Conservation (phyloP, 1,140 invertebrate genomes). For the Drosophila varians region DNA sequence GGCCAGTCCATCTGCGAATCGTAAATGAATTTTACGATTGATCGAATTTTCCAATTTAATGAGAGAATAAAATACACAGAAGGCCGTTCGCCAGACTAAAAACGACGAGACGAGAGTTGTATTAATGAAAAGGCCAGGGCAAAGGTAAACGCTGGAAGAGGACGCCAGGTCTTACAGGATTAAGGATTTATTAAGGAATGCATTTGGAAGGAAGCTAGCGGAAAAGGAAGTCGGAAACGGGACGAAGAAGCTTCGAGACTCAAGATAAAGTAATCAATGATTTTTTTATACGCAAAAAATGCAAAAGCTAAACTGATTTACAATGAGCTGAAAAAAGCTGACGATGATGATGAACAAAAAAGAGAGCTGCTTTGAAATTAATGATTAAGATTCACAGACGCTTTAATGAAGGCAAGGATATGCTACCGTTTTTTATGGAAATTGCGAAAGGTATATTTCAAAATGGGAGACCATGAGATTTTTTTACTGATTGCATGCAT, state of each 20-base stretch:
- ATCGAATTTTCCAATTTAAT: slow-evolving; percentile 62
- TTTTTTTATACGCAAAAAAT: slow-evolving; percentile 18
- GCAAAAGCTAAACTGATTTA: slow-evolving; percentile 36
- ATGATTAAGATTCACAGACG: slow-evolving; percentile 27
- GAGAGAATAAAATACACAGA: slow-evolving; percentile 28
- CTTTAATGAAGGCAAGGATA: not conserved
- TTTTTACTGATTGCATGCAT: slow-evolving; percentile 2
- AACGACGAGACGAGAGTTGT: not conserved
- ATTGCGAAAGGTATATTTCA: slow-evolving; percentile 8
- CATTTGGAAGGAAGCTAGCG: slow-evolving; percentile 25
- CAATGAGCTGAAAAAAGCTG: slow-evolving; percentile 14
- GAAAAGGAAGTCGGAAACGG: not conserved
- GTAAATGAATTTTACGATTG: slow-evolving; percentile 66
- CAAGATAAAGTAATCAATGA: slow-evolving; percentile 62
- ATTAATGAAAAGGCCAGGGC: slow-evolving; percentile 38
- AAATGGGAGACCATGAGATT: not conserved
- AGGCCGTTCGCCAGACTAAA: slow-evolving; percentile 1
- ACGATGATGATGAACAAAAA: not conserved
- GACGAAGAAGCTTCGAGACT: slow-evolving; percentile 31
- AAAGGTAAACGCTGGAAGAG: not conserved
- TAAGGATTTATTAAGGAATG: slow-evolving; percentile 64
- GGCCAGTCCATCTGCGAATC: slow-evolving; percentile 23
- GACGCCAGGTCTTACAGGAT: slow-evolving; percentile 25
- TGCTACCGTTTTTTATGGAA: slow-evolving; percentile 1
- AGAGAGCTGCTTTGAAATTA: slow-evolving; percentile 24